Conservation (phyloP, 1,140 invertebrate genomes). For the Tetramorium simillimum region DNA sequence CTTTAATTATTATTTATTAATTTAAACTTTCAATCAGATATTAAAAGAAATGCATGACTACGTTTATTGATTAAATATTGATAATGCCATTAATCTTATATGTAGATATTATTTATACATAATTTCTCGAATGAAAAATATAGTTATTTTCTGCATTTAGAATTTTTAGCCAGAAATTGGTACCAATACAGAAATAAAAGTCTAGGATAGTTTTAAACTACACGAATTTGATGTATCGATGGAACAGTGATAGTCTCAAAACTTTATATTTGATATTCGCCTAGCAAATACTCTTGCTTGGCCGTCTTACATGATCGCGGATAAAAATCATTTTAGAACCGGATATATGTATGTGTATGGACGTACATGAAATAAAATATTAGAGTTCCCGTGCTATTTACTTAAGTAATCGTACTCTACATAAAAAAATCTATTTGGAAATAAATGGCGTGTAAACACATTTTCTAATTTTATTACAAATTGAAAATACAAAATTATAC, state of each 20-base stretch:
- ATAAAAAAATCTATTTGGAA: background rate
- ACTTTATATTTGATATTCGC: conserved; percentile 46
- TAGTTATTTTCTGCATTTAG: background rate
- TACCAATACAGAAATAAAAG: background rate
- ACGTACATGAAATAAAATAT: background rate
- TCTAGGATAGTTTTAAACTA: background rate
- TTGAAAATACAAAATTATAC: background rate
- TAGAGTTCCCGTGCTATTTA: background rate
- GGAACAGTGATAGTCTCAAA: background rate
- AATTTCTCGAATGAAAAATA: background rate
- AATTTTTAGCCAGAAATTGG: background rate
- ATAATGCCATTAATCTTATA: background rate
- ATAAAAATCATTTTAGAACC: conserved; percentile 22
- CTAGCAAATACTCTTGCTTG: background rate
- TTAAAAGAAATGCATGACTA: background rate
- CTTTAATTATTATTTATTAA: background rate
- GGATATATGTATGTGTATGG: background rate
- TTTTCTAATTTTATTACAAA: background rate
- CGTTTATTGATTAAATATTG: background rate
- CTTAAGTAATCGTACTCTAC: background rate
- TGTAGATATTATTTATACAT: background rate
- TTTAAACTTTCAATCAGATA: background rate
- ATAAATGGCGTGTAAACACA: background rate
- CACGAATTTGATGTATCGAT: background rate
- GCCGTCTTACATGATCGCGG: background rate